These are phyloP conservation scores for Gasteruption jaculator DNA, from an alignment of 2,888 invertebrate genomes.

Conservation along the genomic window DNA sequence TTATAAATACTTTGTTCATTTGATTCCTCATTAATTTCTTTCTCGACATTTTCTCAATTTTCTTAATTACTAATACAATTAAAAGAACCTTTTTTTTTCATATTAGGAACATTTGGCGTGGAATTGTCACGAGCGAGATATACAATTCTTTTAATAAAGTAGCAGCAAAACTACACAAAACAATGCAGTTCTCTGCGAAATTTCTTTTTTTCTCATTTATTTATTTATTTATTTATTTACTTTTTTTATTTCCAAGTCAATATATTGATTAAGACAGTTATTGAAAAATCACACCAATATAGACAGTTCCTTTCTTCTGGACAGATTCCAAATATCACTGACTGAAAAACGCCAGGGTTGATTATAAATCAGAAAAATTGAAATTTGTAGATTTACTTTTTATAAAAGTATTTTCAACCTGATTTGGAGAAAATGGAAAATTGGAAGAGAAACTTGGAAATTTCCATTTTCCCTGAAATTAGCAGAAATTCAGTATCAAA, in stretches of 20 bases:
- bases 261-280: slow-evolving; percentile 49
- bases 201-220: too few species aligned
- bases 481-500: too few species aligned
- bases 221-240: too few species aligned
- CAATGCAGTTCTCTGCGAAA: slow-evolving; percentile 37
- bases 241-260: slow-evolving; percentile 40
- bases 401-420: slow-evolving; percentile 10
- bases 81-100: too few species aligned
- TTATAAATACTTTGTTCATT: too few species aligned
- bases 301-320: slow-evolving; percentile 47
- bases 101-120: slow-evolving; percentile 49
- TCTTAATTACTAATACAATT: slow-evolving; percentile 7
- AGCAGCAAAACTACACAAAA: slow-evolving; percentile 42
- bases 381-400: slow-evolving; percentile 9
- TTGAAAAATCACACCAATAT: slow-evolving; percentile 50
- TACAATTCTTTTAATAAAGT: slow-evolving; percentile 29
- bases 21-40: too few species aligned
- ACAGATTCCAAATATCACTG: slow-evolving; percentile 45
- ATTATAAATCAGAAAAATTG: slow-evolving; percentile 7
- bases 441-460: too few species aligned
- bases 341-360: slow-evolving; percentile 39
- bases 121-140: slow-evolving; percentile 41
- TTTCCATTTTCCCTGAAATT: slow-evolving; percentile 8
- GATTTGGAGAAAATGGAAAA: too few species aligned
- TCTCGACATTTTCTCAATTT: too few species aligned